These are phyloP conservation scores for Oreochromis tanganicae DNA, from an alignment of 2,113 vertebrate species.

Conservation along the genomic window DNA sequence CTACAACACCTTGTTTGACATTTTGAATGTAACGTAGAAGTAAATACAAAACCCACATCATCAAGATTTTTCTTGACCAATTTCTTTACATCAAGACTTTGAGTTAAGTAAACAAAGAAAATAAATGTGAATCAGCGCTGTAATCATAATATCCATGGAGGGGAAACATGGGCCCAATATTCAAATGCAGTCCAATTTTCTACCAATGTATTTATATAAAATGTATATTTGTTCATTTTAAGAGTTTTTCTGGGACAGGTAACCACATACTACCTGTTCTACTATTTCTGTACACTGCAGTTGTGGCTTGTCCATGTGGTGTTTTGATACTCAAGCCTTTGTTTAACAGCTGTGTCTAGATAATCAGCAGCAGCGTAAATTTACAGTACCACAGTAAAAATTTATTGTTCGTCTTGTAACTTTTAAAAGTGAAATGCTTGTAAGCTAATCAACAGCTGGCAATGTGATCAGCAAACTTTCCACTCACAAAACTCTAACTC, in stretches of 20 bases:
- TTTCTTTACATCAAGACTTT: not conserved
- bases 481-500: not conserved
- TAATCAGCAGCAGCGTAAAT: not conserved
- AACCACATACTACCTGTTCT: not conserved
- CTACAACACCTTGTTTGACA: not conserved
- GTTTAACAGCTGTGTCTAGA: not conserved
- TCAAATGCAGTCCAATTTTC: not conserved
- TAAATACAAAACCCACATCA: not conserved
- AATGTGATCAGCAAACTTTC: not conserved
- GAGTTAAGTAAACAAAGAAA: not conserved
- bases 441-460: not conserved
- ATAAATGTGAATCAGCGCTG: not conserved
- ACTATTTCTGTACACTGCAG: not conserved
- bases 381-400: not conserved
- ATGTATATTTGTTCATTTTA: not conserved
- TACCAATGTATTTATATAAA: not conserved
- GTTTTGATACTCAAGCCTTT: not conserved
- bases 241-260: not conserved
- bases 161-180: not conserved
- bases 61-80: not conserved
- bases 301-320: not conserved
- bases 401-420: not conserved
- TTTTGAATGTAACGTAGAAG: not conserved
- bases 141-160: not conserved
- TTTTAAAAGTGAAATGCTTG: not conserved